A percentile compares a stretch with the other conserved stretches of the same genome.
Conservation (phyloP, 1,140 invertebrate genomes). For the Drosophila kohkoa region DNA sequence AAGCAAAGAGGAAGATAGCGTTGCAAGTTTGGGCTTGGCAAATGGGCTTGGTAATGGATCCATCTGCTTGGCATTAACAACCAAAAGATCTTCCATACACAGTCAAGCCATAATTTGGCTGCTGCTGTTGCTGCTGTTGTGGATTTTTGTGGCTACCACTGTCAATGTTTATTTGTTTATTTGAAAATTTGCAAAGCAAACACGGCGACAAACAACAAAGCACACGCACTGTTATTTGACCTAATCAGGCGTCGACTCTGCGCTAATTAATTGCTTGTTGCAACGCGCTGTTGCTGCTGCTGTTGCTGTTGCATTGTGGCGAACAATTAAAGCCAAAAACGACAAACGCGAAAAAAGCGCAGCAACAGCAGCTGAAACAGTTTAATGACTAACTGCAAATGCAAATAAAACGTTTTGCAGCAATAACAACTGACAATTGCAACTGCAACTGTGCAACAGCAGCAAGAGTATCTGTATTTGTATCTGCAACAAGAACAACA, state of each 20-base stretch:
- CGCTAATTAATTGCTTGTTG: conserved; percentile 67
- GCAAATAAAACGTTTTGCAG: conserved; percentile 69
- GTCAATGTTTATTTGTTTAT: conserved; percentile 54
- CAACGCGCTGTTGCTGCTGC: conserved; percentile 7
- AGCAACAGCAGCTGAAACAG: conserved; percentile 42
- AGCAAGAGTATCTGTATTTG: neutral
- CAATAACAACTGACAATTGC: conserved; percentile 24
- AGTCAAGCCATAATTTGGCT: conserved; percentile 9
- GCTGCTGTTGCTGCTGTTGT: conserved; percentile 15
- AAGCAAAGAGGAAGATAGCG: neutral
- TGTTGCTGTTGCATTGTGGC: conserved; percentile 30
- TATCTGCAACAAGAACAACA: conserved; percentile 8
- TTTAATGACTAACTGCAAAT: conserved; percentile 68
- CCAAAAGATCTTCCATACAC: neutral
- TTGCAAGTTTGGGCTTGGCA: neutral
- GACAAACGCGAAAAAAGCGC: conserved; percentile 44
- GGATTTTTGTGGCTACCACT: conserved; percentile 10
- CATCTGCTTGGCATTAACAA: conserved; percentile 3
- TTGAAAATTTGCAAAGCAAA: conserved; percentile 45
- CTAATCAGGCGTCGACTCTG: conserved; percentile 61
- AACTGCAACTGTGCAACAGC: conserved; percentile 11
- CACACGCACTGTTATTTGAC: conserved; percentile 36
- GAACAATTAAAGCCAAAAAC: conserved; percentile 37
- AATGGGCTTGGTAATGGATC: conserved; percentile 14
- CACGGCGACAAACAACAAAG: conserved; percentile 4